Conservation (phyloP, 2,113 vertebrate species). For the Empidonax traillii region DNA sequence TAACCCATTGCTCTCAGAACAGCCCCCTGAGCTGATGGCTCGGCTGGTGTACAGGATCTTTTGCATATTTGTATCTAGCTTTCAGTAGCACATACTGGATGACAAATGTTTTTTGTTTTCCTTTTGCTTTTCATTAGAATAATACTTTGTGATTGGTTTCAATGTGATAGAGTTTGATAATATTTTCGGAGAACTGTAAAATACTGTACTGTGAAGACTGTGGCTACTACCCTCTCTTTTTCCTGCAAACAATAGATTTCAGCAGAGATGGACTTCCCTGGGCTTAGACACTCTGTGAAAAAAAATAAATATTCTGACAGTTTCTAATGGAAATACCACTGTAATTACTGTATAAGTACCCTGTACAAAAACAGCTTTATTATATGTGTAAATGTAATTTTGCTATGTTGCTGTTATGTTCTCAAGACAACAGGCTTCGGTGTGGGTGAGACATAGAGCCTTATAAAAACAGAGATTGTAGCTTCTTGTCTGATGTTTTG, state of each 20-base stretch:
- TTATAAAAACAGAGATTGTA: slow-evolving; percentile 52
- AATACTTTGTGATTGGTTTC: not conserved
- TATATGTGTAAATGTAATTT: slow-evolving; percentile 55
- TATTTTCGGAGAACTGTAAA: not conserved
- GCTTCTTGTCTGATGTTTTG: slow-evolving; percentile 11
- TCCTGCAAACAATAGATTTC: not conserved
- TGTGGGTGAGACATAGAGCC: slow-evolving; percentile 8
- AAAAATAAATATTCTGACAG: not conserved
- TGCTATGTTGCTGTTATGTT: slow-evolving; percentile 38
- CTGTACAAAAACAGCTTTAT: slow-evolving; percentile 47
- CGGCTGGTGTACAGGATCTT: not conserved
- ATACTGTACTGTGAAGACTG: not conserved
- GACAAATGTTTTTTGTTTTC: not conserved
- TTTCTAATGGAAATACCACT: slow-evolving; percentile 10
- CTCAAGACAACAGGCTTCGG: not conserved
- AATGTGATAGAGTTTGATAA: not conserved
- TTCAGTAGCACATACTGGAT: not conserved
- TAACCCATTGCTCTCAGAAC: not conserved
- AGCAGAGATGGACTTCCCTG: not conserved
- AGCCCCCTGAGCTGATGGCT: not conserved
- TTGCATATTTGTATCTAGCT: fast-evolving
- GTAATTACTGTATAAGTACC: slow-evolving; percentile 48
- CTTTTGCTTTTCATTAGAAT: not conserved
- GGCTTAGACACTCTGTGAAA: not conserved
- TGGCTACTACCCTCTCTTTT: not conserved